These are phyloP conservation scores for Gallinago solitaria DNA, from an alignment of 2,797 vertebrate genomes.

Conservation along the genomic window DNA sequence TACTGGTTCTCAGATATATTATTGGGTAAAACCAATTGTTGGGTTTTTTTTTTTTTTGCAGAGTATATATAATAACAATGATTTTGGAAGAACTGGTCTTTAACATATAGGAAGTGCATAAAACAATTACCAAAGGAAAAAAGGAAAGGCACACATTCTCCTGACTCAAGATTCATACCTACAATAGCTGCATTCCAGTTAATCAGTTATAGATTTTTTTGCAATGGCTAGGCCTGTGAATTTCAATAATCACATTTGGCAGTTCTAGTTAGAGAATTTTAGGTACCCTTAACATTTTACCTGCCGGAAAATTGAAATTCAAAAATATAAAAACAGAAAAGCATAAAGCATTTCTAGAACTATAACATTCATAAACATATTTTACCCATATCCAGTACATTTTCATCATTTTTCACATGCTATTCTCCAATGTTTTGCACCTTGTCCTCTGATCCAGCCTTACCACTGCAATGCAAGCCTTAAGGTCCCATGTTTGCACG, in stretches of 20 bases:
- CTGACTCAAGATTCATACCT: neutral
- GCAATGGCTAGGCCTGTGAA: neutral
- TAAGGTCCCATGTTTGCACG: neutral
- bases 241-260: neutral
- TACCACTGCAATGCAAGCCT: fast-evolving
- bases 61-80: no score
- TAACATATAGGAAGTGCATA: neutral
- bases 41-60: no score
- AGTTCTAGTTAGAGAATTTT: neutral
- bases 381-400: neutral
- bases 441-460: neutral
- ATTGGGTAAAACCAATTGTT: neutral
- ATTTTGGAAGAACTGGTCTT: neutral
- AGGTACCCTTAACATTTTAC: neutral
- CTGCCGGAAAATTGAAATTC: neutral
- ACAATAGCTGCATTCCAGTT: neutral
- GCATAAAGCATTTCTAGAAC: neutral
- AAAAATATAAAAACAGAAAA: neutral
- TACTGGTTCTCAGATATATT: neutral
- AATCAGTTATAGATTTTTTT: neutral
- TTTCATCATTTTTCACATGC: neutral
- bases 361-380: neutral
- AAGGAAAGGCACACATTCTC: neutral
- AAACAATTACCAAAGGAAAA: neutral
- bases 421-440: neutral